A percentile compares a stretch with the other conserved stretches of the same genome.
phyloP scores from a whole-genome alignment of 2,113 vertebrate species.

The Sprattus sprattus region DNA sequence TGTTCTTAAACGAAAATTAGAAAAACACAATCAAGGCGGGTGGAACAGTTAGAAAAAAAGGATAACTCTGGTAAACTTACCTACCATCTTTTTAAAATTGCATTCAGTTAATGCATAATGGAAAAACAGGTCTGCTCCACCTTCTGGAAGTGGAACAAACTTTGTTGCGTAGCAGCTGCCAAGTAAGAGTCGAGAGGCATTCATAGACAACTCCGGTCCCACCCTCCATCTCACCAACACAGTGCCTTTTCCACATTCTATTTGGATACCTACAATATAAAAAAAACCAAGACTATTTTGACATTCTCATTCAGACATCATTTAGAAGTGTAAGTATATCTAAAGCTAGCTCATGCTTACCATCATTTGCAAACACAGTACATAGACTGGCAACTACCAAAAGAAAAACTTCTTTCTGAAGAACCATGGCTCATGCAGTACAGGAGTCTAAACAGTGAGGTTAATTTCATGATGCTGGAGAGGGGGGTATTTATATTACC shows the following conservation, averaged over 20 bases:
- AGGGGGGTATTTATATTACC: neutral
- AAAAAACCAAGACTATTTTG: neutral
- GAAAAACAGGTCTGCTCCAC: conserved; percentile 53
- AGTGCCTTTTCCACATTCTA: conserved; percentile 43
- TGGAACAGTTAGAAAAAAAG: neutral
- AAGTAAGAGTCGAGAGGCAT: conserved; percentile 63
- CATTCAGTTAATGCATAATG: conserved; percentile 51
- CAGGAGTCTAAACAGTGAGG: neutral
- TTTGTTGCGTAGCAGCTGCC: conserved; percentile 61
- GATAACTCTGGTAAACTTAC: neutral
- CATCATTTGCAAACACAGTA: neutral
- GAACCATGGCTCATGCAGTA: neutral
- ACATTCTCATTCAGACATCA: neutral
- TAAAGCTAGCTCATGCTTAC: neutral
- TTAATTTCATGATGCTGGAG: neutral
- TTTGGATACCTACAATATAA: conserved; percentile 53
- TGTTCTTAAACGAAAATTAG: conserved; percentile 49
- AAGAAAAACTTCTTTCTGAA: neutral
- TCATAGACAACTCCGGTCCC: conserved; percentile 12
- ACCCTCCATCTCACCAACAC: conserved; percentile 61
- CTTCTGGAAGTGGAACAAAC: conserved; percentile 36
- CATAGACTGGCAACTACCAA: neutral
- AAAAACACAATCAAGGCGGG: accelerated
- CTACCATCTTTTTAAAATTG: conserved; percentile 62
- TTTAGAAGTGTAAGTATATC: neutral